Evolutionary conservation across 2,888 invertebrate genomes (phyloP), one percentile per base, ranked within the genome.

Genomic region (Stenichneumon culpator): DNA sequence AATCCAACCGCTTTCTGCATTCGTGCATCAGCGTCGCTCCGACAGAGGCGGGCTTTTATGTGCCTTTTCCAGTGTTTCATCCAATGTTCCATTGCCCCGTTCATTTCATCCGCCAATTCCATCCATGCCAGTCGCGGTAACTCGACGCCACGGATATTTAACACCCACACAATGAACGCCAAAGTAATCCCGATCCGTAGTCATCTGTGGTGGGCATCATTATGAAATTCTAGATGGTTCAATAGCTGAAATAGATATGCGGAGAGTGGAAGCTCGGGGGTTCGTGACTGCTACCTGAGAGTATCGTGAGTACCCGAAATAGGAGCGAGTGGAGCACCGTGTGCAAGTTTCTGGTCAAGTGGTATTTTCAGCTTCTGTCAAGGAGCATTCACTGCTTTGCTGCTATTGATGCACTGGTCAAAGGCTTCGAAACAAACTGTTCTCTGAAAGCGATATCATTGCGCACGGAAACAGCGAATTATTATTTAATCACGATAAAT

Each of bases 51-150:
- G 5, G 67, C 52, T 77, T 77, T 77, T 39, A 25, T 19, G 32
- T 19, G 22, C 65, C 14, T 32, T 75, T 75, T 75, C 19, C 50
- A 63, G 63, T 60, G 28, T 74, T 74, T 50, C 47, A 63, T 63
- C 32, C 22, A 32, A 65, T 14, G 36, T 39, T 47, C 73, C 50
- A 63, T 50, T 63, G 50, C 6, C n/a, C 74, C 28, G n/a, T 44
- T 65, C 36, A n/a, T 50, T 65, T 65, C 22, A 14, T 75, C 65
- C 36, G 65, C 50, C 65, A 32, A 75, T 65, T 75, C 44, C 47
- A 32, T 19, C 22, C 50, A 50, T 65, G 63, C 9, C 50, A 14
- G 47, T 63, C 60, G 32, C 63, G 32, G 63, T 63, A 32, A 63
- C 63, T 16, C 28, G 4, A 32, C 63, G 32, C 28, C 32, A 32